A percentile compares a stretch with the other conserved stretches of the same genome.
These are phyloP conservation scores for Elgonia sp. DNA, from an alignment of 2,888 invertebrate genomes.

Conservation along the genomic window DNA sequence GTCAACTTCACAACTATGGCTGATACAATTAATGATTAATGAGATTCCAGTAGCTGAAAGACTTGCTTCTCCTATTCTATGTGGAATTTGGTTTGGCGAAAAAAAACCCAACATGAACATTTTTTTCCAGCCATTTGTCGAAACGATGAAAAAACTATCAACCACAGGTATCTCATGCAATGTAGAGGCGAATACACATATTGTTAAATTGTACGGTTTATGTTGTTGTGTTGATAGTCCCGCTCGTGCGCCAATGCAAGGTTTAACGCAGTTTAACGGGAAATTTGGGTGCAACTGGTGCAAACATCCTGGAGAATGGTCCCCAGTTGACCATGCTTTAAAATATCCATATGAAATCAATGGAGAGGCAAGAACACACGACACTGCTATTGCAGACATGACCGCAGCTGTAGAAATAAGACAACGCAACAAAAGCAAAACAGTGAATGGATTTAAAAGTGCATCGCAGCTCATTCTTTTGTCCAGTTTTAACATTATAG, in stretches of 20 bases:
- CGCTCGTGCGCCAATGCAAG: conserved; percentile 65
- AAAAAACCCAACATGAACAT: conserved; percentile 54
- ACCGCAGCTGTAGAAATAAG: conserved; percentile 20
- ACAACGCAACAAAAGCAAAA: conserved; percentile 35
- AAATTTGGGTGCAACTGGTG: too few species aligned
- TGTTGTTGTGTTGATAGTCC: too few species aligned
- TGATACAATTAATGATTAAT: conserved; percentile 72
- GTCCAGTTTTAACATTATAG: conserved; percentile 70
- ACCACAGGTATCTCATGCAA: conserved; percentile 48
- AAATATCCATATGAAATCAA: conserved; percentile 47
- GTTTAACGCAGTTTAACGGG: too few species aligned
- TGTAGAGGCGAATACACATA: conserved; percentile 38
- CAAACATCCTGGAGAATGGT: too few species aligned
- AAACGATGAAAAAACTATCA: conserved; percentile 61
- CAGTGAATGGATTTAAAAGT: conserved; percentile 43
- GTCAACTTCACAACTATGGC: conserved; percentile 62
- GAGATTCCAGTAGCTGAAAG: too few species aligned
- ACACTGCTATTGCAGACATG: conserved; percentile 29
- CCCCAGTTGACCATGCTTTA: neutral
- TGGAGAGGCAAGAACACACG: conserved; percentile 24
- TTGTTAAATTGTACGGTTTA: conserved; percentile 62
- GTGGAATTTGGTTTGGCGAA: too few species aligned
- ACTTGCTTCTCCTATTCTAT: conserved; percentile 46
- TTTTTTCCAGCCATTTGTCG: conserved; percentile 65
- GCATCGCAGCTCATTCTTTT: conserved; percentile 48